Conservation (phyloP, 2,113 vertebrate genomes). For the Oncorhynchus clarkii region DNA sequence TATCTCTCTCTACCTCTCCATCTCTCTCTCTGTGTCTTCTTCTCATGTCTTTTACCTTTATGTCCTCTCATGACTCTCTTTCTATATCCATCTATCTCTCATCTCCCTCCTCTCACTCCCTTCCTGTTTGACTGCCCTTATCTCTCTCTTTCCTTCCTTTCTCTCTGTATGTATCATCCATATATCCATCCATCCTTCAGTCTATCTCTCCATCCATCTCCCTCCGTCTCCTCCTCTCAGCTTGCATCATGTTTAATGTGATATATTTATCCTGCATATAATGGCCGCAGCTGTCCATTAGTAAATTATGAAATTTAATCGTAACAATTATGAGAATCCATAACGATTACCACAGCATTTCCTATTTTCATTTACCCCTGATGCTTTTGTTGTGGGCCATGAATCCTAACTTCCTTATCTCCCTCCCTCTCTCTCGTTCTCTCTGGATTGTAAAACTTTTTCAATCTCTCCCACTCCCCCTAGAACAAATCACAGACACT, state of each 20-base stretch:
- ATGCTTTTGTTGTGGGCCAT: conserved; percentile 65
- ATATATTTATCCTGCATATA: conserved; percentile 69
- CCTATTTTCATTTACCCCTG: conserved; percentile 73
- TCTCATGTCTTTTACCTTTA: too few species aligned
- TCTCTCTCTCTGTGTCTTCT: too few species aligned
- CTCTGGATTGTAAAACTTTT: conserved; percentile 35
- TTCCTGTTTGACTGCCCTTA: too few species aligned
- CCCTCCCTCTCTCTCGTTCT: conserved; percentile 1
- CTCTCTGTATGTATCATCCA: conserved; percentile 16
- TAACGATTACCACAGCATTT: conserved; percentile 73
- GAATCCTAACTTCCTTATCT: conserved; percentile 70
- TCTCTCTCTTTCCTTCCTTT: conserved; percentile 11
- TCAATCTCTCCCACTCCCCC: conserved; percentile 17
- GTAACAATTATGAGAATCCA: conserved; percentile 75
- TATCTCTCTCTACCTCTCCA: too few species aligned
- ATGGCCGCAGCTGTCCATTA: conserved; percentile 76
- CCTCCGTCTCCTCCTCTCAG: conserved; percentile 67
- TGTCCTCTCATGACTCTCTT: too few species aligned
- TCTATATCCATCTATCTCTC: too few species aligned
- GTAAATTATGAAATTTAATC: conserved; percentile 76
- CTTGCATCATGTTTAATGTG: conserved; percentile 68
- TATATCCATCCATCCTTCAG: conserved; percentile 37
- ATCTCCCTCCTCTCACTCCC: too few species aligned
- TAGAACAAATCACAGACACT: conserved; percentile 28
- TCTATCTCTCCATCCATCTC: conserved; percentile 58